Evolutionary conservation across 2,113 vertebrate genomes (phyloP).

Genomic region (Athene noctua): DNA sequence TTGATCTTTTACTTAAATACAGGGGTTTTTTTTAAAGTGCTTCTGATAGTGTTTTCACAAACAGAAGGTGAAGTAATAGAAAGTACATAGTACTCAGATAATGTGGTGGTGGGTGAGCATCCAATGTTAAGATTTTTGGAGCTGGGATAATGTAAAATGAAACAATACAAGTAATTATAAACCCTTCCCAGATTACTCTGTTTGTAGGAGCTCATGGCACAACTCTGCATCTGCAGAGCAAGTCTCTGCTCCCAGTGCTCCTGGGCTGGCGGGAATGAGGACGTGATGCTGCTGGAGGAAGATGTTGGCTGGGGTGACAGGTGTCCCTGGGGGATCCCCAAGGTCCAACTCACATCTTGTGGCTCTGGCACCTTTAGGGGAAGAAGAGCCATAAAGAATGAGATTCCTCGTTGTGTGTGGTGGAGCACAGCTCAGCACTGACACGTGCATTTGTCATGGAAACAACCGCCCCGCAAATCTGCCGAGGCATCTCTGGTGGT

Average conservation of each 20-base stretch:
- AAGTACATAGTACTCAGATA: background rate
- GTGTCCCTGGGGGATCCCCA: background rate
- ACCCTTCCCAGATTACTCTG: background rate
- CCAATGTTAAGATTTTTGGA: background rate
- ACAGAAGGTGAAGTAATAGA: background rate
- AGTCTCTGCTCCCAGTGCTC: background rate
- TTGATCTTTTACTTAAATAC: background rate
- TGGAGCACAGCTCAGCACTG: background rate
- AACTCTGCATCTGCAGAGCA: background rate
- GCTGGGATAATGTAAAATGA: background rate
- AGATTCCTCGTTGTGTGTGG: accelerated
- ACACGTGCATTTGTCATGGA: background rate
- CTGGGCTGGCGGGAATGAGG: background rate
- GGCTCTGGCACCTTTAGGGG: background rate
- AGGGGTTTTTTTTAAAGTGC: background rate
- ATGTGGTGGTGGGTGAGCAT: background rate
- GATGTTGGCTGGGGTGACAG: background rate
- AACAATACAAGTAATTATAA: background rate
- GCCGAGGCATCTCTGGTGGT: background rate
- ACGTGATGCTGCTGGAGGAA: background rate
- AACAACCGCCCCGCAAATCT: background rate
- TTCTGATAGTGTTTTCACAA: background rate
- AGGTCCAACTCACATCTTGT: background rate
- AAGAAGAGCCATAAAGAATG: background rate
- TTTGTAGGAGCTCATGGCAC: background rate